These are phyloP conservation scores for Furnarius figulus DNA, from an alignment of 2,113 vertebrate species.

Conservation along the genomic window DNA sequence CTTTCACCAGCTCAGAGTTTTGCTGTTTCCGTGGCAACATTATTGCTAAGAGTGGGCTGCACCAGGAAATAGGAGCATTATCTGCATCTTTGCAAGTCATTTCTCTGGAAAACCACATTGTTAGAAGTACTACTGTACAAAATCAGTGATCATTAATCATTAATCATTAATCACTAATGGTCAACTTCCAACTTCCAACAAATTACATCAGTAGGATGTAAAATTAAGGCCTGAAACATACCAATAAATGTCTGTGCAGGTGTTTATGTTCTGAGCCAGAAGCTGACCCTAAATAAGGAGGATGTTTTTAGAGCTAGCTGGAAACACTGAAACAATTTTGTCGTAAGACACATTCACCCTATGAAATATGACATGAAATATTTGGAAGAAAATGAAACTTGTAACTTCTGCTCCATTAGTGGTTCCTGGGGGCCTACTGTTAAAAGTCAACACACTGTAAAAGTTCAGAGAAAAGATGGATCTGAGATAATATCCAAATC, in stretches of 20 bases:
- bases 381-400: slow-evolving; percentile 3
- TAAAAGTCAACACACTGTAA: not conserved
- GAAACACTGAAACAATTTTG: not conserved
- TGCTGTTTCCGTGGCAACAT: slow-evolving; percentile 73
- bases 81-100: slow-evolving; percentile 47
- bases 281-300: not conserved
- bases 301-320: not conserved
- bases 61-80: slow-evolving; percentile 42
- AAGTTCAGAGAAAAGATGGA: not conserved
- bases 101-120: slow-evolving; percentile 10
- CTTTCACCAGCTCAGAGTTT: slow-evolving; percentile 33
- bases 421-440: not conserved
- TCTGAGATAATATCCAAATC: not conserved
- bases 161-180: not conserved
- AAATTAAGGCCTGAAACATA: not conserved
- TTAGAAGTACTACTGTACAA: slow-evolving; percentile 16
- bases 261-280: not conserved
- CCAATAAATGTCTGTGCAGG: not conserved
- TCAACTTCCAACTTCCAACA: not conserved
- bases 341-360: not conserved
- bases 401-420: not conserved
- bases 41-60: slow-evolving; percentile 69
- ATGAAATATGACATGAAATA: not conserved
- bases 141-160: not conserved
- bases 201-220: not conserved